Evolutionary conservation across 2,797 vertebrate species (phyloP).

Genomic region (Podargus strigoides): DNA sequence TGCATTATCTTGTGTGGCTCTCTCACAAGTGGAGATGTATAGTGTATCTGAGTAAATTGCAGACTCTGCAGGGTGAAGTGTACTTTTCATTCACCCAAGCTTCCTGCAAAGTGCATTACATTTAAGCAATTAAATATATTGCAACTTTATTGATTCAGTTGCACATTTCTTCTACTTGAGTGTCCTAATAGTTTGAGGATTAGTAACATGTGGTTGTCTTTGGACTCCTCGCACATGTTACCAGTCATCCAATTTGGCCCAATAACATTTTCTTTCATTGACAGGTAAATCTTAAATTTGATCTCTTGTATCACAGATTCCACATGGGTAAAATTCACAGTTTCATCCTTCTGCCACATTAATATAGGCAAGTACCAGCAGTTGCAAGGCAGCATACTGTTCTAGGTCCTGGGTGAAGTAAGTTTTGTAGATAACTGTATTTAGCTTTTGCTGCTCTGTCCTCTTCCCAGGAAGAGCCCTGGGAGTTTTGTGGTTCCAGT

Average conservation of each 20-base stretch:
- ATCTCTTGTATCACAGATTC: not conserved
- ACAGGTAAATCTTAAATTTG: not conserved
- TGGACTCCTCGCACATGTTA: not conserved
- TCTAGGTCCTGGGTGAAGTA: not conserved
- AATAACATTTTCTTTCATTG: not conserved
- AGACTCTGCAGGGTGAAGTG: not conserved
- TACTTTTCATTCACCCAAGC: not conserved
- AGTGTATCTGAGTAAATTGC: not conserved
- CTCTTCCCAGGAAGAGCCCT: not conserved
- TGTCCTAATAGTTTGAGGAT: not conserved
- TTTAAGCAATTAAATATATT: not conserved
- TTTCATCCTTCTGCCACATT: not conserved
- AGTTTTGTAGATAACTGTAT: not conserved
- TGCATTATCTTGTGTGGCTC: not conserved
- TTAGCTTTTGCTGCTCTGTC: not conserved
- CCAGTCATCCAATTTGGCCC: not conserved
- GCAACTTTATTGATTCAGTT: not conserved
- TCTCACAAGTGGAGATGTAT: not conserved
- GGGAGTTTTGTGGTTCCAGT: not conserved
- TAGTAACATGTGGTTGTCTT: not conserved
- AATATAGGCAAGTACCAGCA: not conserved
- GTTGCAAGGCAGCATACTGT: not conserved
- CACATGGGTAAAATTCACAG: not conserved
- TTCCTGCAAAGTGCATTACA: not conserved
- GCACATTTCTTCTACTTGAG: not conserved